These are phyloP conservation scores for Pimpla rufipes DNA, from an alignment of 2,888 invertebrate species.

Conservation along the genomic window DNA sequence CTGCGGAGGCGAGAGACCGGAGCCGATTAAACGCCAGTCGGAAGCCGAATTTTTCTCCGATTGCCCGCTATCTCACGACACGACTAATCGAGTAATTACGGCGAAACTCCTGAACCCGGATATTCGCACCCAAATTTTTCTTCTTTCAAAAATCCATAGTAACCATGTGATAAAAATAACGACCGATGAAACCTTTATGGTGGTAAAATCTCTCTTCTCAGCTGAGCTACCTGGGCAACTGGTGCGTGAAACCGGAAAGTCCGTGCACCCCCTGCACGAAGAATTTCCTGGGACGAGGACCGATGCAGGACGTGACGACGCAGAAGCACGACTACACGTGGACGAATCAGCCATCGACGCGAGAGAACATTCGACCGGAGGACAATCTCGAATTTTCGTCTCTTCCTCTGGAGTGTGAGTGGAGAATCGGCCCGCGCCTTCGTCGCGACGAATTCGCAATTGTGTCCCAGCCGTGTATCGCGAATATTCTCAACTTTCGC, in stretches of 20 bases:
- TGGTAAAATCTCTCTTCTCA: slow-evolving; percentile 58
- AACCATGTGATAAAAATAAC: not conserved
- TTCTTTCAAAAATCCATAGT: too few species aligned
- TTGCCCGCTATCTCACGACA: slow-evolving; percentile 80
- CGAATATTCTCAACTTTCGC: slow-evolving; percentile 23
- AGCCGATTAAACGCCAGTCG: slow-evolving; percentile 72
- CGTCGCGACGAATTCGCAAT: not conserved
- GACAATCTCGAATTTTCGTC: slow-evolving; percentile 73
- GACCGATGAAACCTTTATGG: not conserved
- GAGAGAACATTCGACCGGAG: slow-evolving; percentile 65
- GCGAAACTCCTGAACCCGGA: not conserved
- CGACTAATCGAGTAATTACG: slow-evolving; percentile 76
- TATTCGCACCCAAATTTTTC: not conserved
- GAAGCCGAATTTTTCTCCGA: slow-evolving; percentile 73
- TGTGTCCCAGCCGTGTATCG: not conserved
- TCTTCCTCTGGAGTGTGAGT: slow-evolving; percentile 76
- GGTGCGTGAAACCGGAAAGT: slow-evolving; percentile 77
- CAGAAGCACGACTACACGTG: slow-evolving; percentile 90
- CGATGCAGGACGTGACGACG: slow-evolving; percentile 91
- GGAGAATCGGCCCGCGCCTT: too few species aligned
- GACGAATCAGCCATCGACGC: slow-evolving; percentile 72
- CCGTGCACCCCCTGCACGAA: slow-evolving; percentile 76
- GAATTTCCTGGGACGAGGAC: slow-evolving; percentile 85
- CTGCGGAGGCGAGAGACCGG: slow-evolving; percentile 76
- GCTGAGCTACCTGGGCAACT: slow-evolving; percentile 82